These are phyloP conservation scores for Limnephilus lunatus DNA, from an alignment of 2,888 invertebrate species.

Conservation along the genomic window DNA sequence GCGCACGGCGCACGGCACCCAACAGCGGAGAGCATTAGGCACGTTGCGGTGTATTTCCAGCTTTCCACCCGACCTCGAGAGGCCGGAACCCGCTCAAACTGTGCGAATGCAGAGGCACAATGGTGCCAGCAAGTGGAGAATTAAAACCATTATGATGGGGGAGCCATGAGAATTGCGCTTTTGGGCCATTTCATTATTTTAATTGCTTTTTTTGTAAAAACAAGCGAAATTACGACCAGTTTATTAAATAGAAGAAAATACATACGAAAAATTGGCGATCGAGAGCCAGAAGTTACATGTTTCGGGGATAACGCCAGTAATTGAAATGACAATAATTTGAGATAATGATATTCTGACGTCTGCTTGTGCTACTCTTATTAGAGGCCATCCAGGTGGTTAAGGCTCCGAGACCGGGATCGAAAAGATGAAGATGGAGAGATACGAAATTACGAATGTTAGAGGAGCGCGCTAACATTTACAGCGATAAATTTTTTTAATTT, in stretches of 20 bases:
- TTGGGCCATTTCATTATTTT: neutral
- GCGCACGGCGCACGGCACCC: too few species aligned
- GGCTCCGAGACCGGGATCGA: too few species aligned
- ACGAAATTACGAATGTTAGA: too few species aligned
- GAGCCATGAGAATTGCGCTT: neutral
- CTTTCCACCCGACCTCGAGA: neutral
- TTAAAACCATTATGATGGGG: slow-evolving; percentile 7
- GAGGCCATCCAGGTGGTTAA: too few species aligned
- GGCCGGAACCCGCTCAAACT: neutral
- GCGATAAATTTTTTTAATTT: too few species aligned
- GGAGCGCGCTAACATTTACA: too few species aligned
- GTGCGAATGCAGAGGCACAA: slow-evolving; percentile 24
- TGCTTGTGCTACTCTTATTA: neutral
- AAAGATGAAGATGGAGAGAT: too few species aligned
- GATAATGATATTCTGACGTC: neutral
- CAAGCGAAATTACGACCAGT: neutral
- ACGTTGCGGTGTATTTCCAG: neutral
- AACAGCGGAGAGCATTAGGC: neutral
- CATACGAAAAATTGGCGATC: too few species aligned
- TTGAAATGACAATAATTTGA: too few species aligned
- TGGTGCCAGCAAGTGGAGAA: neutral
- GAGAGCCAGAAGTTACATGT: neutral
- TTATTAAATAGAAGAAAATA: too few species aligned
- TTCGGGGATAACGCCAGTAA: too few species aligned
- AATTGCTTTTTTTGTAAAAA: neutral